A percentile compares a stretch with the other conserved stretches of the same genome.
These are phyloP conservation scores for Lutraria rhynchaena DNA, from an alignment of 1,140 invertebrate species.

Conservation along the genomic window DNA sequence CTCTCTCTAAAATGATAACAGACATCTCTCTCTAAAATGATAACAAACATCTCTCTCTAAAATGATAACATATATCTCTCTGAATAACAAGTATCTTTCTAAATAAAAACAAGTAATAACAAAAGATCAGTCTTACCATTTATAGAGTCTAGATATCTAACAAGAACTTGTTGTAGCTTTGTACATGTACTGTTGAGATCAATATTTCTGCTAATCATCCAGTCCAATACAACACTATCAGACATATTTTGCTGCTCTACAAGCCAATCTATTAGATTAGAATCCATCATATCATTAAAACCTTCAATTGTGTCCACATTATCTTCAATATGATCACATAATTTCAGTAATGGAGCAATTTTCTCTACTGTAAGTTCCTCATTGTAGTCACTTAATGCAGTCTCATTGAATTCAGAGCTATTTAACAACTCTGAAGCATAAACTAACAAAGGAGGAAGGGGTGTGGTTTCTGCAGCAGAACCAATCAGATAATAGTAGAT, in stretches of 20 bases:
- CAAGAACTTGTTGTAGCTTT: background rate
- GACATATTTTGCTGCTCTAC: slow-evolving; percentile 3
- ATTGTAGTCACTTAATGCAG: slow-evolving; percentile 22
- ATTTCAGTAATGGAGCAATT: background rate
- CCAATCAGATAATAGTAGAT: slow-evolving; percentile 41
- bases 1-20: too few species aligned
- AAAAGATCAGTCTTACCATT: too few species aligned
- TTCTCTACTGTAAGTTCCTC: background rate
- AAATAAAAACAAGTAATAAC: too few species aligned
- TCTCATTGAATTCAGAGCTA: background rate
- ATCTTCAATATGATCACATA: slow-evolving; percentile 37
- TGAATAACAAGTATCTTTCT: too few species aligned
- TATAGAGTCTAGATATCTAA: too few species aligned
- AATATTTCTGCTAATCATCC: slow-evolving; percentile 36
- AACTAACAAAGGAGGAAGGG: background rate
- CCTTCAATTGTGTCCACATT: slow-evolving; percentile 4
- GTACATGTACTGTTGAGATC: background rate
- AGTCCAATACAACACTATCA: slow-evolving; percentile 22
- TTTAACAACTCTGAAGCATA: slow-evolving; percentile 16
- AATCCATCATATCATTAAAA: slow-evolving; percentile 8
- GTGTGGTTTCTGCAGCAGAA: background rate
- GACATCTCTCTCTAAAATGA: too few species aligned
- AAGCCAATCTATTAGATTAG: slow-evolving; percentile 11
- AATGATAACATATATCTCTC: too few species aligned
- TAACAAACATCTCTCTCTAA: too few species aligned